Conservation (phyloP, 2,888 invertebrate species). For the Malachius bipustulatus region DNA sequence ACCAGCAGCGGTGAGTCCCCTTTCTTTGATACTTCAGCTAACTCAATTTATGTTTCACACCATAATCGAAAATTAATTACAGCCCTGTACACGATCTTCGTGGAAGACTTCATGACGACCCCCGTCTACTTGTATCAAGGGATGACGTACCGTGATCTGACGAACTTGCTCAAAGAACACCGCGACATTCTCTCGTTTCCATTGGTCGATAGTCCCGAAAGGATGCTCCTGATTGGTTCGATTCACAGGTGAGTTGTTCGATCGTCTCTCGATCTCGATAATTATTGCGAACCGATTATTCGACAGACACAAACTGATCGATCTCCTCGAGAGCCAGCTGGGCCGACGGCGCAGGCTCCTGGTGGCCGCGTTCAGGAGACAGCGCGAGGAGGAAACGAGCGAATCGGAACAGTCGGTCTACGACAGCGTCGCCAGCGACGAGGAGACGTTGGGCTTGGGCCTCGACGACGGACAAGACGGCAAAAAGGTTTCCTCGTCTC, state of each 20-base stretch:
- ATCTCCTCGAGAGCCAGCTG: constrained; percentile 70
- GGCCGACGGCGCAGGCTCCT: constrained; percentile 65
- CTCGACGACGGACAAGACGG: no score
- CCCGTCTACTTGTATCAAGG: constrained; percentile 80
- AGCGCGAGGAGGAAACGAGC: no score
- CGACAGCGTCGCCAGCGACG: no score
- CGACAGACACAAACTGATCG: constrained; percentile 77
- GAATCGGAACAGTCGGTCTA: no score
- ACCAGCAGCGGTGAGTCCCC: constrained; percentile 50
- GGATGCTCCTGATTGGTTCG: constrained; percentile 86
- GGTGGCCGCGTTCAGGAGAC: constrained; percentile 33
- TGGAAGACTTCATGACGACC: constrained; percentile 92
- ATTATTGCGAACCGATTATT: no score
- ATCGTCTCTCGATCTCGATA: no score
- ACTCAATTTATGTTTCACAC: constrained; percentile 3
- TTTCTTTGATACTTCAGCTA: neutral
- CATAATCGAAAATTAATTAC: constrained; percentile 4
- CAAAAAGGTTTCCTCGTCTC: no score
- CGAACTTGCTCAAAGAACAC: constrained; percentile 60
- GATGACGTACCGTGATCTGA: constrained; percentile 77
- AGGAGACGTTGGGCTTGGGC: no score
- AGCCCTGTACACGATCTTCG: constrained; percentile 76
- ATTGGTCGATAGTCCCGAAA: constrained; percentile 73
- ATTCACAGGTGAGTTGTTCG: constrained; percentile 75
- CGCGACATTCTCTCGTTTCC: constrained; percentile 68